Conservation (phyloP, 2,888 invertebrate genomes). For the Gastrophysa polygoni region DNA sequence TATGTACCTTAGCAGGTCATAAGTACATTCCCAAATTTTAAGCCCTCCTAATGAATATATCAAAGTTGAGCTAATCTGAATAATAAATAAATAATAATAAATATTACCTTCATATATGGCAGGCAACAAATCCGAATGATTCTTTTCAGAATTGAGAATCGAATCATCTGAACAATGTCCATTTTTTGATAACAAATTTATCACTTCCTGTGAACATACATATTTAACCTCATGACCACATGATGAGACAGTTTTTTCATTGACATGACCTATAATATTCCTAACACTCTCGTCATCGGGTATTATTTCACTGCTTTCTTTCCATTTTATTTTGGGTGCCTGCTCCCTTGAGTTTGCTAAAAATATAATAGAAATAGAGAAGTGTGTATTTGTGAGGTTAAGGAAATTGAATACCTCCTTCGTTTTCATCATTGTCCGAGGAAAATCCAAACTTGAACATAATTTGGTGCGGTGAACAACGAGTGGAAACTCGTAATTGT, state of each 20-base stretch:
- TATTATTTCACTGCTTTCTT: slow-evolving; percentile 32
- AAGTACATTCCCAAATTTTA: slow-evolving; percentile 95
- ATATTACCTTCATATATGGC: slow-evolving; percentile 78
- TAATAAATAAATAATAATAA: not conserved
- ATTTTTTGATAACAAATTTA: slow-evolving; percentile 45
- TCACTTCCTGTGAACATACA: slow-evolving; percentile 56
- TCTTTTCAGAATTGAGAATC: slow-evolving; percentile 64
- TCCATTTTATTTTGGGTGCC: slow-evolving; percentile 18
- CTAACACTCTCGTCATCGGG: slow-evolving; percentile 23
- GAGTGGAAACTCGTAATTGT: no score
- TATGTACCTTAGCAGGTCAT: slow-evolving; percentile 77
- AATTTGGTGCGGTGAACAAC: not conserved
- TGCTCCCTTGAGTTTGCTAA: slow-evolving; percentile 2
- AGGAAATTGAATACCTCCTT: slow-evolving; percentile 18
- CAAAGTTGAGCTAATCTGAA: no score
- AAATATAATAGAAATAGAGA: slow-evolving; percentile 19
- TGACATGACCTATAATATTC: slow-evolving; percentile 28
- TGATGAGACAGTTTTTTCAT: slow-evolving; percentile 23
- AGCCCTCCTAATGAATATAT: slow-evolving; percentile 94
- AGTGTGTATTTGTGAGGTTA: no score
- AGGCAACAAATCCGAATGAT: slow-evolving; percentile 75
- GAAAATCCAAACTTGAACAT: slow-evolving; percentile 45
- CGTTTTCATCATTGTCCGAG: slow-evolving; percentile 18
- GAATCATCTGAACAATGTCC: slow-evolving; percentile 49
- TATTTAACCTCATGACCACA: slow-evolving; percentile 58